Evolutionary conservation across 1,140 invertebrate species (phyloP), one percentile per base, ranked within the genome.

Genomic region (Drosophila auraria): DNA sequence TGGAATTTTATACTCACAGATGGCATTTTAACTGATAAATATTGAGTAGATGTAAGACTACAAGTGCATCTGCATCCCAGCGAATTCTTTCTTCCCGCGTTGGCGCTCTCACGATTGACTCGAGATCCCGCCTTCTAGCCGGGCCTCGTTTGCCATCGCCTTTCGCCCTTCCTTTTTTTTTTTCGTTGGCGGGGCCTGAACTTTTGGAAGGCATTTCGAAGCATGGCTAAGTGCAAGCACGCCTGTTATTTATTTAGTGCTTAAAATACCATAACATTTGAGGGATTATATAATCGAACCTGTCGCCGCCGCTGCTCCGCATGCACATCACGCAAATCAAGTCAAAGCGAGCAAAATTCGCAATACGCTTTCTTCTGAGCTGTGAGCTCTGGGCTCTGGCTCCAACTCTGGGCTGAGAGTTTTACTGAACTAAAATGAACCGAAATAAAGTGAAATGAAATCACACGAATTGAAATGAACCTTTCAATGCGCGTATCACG

Each of bases 251-350:
- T 87, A 83, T 89, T 80, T 74, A 80, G 83, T 89, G 84, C 83
- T 87, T 89, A 68, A 87, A 87, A 87, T 87, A 89, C 81, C 84
- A 89, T 89, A 87, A 89, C 84, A 89, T 87, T 89, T 90, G 78
- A 78, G 62, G 58, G 33, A 63, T 87, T 87, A 87, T 81, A 83
- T 89, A 87, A 87, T 75, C 51, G 40, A 30, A 66, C 50, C 66
- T 82, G 59, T 66, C 78, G 76, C 56, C 56, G 69, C 42, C 59
- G 66, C 53, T 56, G 62, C 63, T 72, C 58, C 60, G 69, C 83
- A 87, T 87, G 84, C 84, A 89, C 86, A 89, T 89, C 84, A 89
- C 84, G 84, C 84, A 89, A 89, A 89, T 89, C 86, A 84, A 87
- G 84, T 72, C 83, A 58, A 65, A 76, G 54, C 72, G 30, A 45